These are phyloP conservation scores for Drosophila nr. medialis DNA, from an alignment of 2,888 invertebrate genomes.

Conservation along the genomic window DNA sequence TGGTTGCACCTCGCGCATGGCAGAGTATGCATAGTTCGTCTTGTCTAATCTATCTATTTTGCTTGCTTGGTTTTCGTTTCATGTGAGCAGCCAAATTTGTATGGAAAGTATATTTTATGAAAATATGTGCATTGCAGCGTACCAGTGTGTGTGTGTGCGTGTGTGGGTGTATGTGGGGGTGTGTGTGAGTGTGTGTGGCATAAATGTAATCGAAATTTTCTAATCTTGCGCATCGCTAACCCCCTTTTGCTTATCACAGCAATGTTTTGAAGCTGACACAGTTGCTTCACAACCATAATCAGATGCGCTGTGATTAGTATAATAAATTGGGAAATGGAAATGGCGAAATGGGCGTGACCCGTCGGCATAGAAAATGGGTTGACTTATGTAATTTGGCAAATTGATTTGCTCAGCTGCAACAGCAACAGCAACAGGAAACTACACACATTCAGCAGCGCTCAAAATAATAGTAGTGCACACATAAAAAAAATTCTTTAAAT, in stretches of 20 bases:
- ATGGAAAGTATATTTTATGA: slow-evolving; percentile 36
- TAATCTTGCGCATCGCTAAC: slow-evolving; percentile 45
- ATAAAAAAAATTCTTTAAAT: neutral
- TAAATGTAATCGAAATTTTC: slow-evolving; percentile 56
- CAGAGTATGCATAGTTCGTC: slow-evolving; percentile 13
- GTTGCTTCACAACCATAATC: slow-evolving; percentile 24
- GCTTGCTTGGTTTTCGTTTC: slow-evolving; percentile 26
- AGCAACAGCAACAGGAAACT: neutral
- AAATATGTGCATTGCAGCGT: slow-evolving; percentile 35
- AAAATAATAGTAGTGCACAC: neutral
- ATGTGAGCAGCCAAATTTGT: slow-evolving; percentile 26
- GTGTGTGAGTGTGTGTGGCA: slow-evolving; percentile 8
- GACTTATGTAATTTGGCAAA: slow-evolving; percentile 53
- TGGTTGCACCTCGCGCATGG: neutral
- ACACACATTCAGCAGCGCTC: neutral
- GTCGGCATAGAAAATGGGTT: neutral
- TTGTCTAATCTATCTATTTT: slow-evolving; percentile 13
- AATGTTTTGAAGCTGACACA: slow-evolving; percentile 3
- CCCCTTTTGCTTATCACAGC: slow-evolving; percentile 24
- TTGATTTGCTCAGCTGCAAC: slow-evolving; percentile 39
- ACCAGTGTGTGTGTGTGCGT: neutral
- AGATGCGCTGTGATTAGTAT: slow-evolving; percentile 1
- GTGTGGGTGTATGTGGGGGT: neutral
- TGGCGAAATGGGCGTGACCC: slow-evolving; percentile 9
- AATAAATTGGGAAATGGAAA: neutral